Base-by-base conservation (phyloP, 1,140 invertebrate species). In the Pemphigus obesinymphae region DNA sequence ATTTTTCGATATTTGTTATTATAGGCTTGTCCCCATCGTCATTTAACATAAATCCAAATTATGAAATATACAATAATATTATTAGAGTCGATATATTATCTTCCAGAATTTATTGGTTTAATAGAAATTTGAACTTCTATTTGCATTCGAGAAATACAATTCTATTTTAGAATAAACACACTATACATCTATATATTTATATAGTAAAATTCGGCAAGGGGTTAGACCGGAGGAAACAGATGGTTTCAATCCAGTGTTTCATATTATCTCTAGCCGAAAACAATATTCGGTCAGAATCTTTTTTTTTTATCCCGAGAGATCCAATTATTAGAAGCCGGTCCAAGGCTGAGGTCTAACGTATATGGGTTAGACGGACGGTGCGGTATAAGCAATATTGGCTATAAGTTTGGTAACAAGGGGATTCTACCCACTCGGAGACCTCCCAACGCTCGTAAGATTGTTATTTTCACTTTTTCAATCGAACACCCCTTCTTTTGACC, bases 381-480 rank as follows among this genome's bases (percentile, higher is more conserved):
- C 17, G 53, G 34, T 82, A 61, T 50, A 66, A 75, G 43, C 43
- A 76, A 76, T 55, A 66, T 73, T 78, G 37, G 72, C 48, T 43
- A 29, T 23, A 53, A 80, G 48, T 78, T 66, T 78, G 26, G 76
- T 34, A 55, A 23, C 55, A 63, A 40, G 55, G n/a, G 76, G 76
- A 61, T 63, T 80, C 61, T 80, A 61, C 8, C 63, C 55, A 55
- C 76, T 80, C 13, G 55, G 76, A 55, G 76, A 80, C 76, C 50
- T 80, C 76, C 76, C 76, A 63, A 29, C 50, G 76, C 76, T 80
- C 76, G 37, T 80, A 80, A 80, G 76, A 80, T 80, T 80, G 53
- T 80, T 80, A 80, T 80, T 80, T 80, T 80, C 76, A 63, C 55
- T 80, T 80, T 61, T 61, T 80, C 76, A 61, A 80, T 61, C 34